Base-by-base conservation (phyloP, 2,113 vertebrate species). In the Ptilorrhoa leucosticta region DNA sequence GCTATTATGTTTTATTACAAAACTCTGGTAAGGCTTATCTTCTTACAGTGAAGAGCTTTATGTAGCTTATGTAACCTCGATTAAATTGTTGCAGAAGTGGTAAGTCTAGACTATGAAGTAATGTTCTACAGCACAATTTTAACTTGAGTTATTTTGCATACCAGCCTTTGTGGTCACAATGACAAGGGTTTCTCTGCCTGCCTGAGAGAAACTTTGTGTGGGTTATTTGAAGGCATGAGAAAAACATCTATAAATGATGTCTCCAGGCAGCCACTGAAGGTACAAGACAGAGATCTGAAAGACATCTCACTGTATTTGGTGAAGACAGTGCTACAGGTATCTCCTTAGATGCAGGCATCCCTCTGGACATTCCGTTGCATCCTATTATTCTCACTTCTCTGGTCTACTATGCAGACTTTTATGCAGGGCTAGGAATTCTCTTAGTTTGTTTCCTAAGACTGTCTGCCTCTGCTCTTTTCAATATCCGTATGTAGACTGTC, bases 1-100 rank as follows among this genome's bases (percentile, higher is more conserved):
- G n/a, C 40, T 78, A 72, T 95, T 96, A 78, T 87, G 28, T 37
- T 82, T 93, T 83, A 85, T 94, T 96, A 84, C 78, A 92, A 81
- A 94, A 92, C 47, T 84, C 76, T 83, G 45, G 50, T 82, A 92
- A 69, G 82, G n/a, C 63, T 88, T 90, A 83, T 83, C 70, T 65
- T 81, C 57, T 90, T 86, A 53, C 48, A 87, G 54, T 54, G 65
- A 90, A 87, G 44, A 89, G 51, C 37, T 87, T 93, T 86, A 69
- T 76, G 45, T 84, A 91, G 60, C 20, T 89, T 93, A 42, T 10
- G 6, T 65, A 91, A 91, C 44, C 15, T 89, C 3, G 2, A 48
- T 79, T 80, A 48, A 89, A 75, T 64, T 70, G n/a, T 54, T 80
- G 28, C 37, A 70, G 54, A 94, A 95, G 35, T 70, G 61, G 7